Percentiles rank a stretch among this genome's conserved stretches.
Evolutionary conservation across 2,113 vertebrate species (phyloP).

Genomic region (Mionectes macconnelli): DNA sequence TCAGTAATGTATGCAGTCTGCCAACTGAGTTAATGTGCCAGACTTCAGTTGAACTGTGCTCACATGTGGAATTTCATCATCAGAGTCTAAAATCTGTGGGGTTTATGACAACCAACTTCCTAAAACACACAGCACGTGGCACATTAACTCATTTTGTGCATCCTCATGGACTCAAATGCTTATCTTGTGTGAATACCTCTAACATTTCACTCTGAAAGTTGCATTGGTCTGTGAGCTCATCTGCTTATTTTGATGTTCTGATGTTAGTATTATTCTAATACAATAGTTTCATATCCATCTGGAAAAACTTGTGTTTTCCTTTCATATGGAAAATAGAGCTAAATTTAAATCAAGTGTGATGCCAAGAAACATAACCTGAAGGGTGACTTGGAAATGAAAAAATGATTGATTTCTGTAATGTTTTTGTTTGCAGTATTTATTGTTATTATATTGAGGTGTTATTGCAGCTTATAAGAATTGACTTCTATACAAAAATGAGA

Average conservation of each 20-base stretch:
- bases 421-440: not conserved
- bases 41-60: not conserved
- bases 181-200: not conserved
- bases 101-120: not conserved
- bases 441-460: not conserved
- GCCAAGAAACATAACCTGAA: not conserved
- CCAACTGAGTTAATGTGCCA: not conserved
- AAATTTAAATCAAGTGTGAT: not conserved
- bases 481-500: not conserved
- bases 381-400: not conserved
- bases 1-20: not conserved
- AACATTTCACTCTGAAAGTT: not conserved
- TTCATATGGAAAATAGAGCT: not conserved
- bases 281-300: not conserved
- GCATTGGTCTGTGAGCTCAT: not conserved
- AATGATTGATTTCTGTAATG: not conserved
- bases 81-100: not conserved
- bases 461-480: not conserved
- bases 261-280: not conserved
- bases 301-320: not conserved
- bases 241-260: not conserved
- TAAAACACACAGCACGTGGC: not conserved
- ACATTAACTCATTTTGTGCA: not conserved
- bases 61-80: not conserved
- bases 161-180: not conserved